These are phyloP conservation scores for Caerostris darwini DNA, from an alignment of 1,140 invertebrate genomes.

Conservation along the genomic window DNA sequence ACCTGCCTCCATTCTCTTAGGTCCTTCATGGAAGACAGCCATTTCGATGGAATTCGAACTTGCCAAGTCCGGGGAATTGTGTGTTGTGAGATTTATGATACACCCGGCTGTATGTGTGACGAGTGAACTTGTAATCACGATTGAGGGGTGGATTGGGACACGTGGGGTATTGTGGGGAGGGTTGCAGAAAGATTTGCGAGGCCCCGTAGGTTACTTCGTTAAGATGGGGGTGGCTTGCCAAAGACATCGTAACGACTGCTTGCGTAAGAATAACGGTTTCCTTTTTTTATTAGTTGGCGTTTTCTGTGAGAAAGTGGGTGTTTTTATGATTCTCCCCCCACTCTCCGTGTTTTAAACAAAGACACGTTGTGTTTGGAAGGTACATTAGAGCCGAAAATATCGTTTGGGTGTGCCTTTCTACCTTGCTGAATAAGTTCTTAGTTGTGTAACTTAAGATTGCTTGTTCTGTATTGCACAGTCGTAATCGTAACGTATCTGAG, in stretches of 20 bases:
- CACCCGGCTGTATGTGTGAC: slow-evolving; percentile 21
- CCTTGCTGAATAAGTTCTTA: background rate
- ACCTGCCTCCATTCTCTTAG: slow-evolving; percentile 2
- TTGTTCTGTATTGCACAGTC: background rate
- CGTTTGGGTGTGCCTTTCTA: slow-evolving; percentile 33
- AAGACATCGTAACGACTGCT: slow-evolving; percentile 32
- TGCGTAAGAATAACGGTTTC: slow-evolving; percentile 45
- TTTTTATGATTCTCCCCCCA: background rate
- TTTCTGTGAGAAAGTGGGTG: slow-evolving; percentile 27
- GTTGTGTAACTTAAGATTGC: background rate
- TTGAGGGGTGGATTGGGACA: slow-evolving; percentile 30
- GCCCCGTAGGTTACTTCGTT: slow-evolving; percentile 39
- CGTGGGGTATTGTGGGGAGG: background rate
- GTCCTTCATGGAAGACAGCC: slow-evolving; percentile 20
- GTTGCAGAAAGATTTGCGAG: slow-evolving; percentile 55
- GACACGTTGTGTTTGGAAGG: background rate
- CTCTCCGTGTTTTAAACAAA: background rate
- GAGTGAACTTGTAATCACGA: slow-evolving; percentile 63
- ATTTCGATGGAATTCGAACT: slow-evolving; percentile 33
- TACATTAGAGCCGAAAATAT: background rate
- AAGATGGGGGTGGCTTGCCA: background rate
- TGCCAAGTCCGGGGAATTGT: slow-evolving; percentile 39
- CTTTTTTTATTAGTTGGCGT: background rate
- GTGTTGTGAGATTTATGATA: slow-evolving; percentile 66
- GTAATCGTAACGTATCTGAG: background rate